Evolutionary conservation across 2,888 invertebrate species (phyloP).

Genomic region (Nomada flava): DNA sequence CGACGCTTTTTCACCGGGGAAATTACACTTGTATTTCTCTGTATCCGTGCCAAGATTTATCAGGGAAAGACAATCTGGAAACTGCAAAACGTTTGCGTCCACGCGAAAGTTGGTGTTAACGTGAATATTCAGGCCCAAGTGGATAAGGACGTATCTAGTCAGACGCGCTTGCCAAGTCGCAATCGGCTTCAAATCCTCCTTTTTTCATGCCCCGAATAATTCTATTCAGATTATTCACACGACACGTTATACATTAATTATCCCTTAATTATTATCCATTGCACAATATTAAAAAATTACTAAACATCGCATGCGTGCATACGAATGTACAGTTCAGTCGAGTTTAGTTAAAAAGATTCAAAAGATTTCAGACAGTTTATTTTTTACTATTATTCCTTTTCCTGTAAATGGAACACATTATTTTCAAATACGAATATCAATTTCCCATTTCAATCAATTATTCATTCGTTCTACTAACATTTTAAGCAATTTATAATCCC

Average conservation of each 20-base stretch:
- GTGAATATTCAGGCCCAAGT: slow-evolving; percentile 58
- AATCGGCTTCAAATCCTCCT: slow-evolving; percentile 11
- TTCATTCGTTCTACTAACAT: slow-evolving; percentile 4
- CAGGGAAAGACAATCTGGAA: slow-evolving; percentile 53
- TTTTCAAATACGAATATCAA: too few relatives aligned
- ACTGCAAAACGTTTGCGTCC: slow-evolving; percentile 44
- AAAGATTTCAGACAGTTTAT: too few relatives aligned
- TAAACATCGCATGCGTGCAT: too few relatives aligned
- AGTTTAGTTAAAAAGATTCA: too few relatives aligned
- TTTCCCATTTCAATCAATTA: not conserved
- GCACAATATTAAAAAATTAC: not conserved
- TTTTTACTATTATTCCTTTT: too few relatives aligned
- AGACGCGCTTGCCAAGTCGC: slow-evolving; percentile 40
- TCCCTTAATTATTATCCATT: not conserved
- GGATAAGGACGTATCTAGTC: slow-evolving; percentile 39
- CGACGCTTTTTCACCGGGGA: not conserved
- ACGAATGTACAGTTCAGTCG: too few relatives aligned
- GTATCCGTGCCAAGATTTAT: slow-evolving; percentile 29
- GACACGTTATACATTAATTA: not conserved
- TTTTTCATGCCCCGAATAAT: not conserved
- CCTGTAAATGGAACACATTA: too few relatives aligned
- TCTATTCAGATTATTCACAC: not conserved
- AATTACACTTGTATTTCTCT: slow-evolving; percentile 6
- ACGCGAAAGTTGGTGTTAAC: slow-evolving; percentile 23
- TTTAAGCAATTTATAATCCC: not conserved